Conservation (phyloP, 2,113 vertebrate species). For the Xenus cinereus region DNA sequence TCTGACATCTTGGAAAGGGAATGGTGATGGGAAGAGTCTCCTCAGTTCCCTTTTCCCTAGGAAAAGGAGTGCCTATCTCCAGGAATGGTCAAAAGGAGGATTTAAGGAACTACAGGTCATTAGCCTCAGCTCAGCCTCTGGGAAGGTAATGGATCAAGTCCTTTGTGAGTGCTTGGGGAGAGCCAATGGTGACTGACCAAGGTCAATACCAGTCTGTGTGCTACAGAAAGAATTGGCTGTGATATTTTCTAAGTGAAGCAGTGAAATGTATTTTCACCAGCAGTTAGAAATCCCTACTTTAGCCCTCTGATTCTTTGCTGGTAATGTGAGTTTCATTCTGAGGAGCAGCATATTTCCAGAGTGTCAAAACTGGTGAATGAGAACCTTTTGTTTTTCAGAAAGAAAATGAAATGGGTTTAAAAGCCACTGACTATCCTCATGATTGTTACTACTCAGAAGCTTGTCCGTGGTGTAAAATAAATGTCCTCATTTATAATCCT, state of each 20-base stretch:
- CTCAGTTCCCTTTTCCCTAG: no score
- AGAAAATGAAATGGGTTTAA: not conserved
- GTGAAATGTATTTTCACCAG: not conserved
- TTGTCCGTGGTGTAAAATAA: not conserved
- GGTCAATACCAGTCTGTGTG: not conserved
- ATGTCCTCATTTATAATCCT: not conserved
- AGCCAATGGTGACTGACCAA: not conserved
- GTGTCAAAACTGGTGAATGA: not conserved
- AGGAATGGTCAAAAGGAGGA: not conserved
- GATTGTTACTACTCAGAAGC: not conserved
- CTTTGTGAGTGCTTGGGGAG: not conserved
- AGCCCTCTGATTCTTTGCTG: not conserved
- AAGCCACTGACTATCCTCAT: not conserved
- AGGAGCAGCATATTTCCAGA: not conserved
- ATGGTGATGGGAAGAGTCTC: not conserved
- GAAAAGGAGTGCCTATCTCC: no score
- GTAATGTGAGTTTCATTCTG: not conserved
- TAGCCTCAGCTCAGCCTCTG: not conserved
- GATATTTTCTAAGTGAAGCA: not conserved
- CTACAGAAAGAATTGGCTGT: not conserved
- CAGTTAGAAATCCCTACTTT: not conserved
- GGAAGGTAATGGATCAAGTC: not conserved
- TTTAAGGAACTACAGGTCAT: not conserved
- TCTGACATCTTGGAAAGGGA: not conserved
- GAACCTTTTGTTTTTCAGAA: not conserved